phyloP scores from a whole-genome alignment of 2,888 invertebrate species.

The Synergus japonicus region DNA sequence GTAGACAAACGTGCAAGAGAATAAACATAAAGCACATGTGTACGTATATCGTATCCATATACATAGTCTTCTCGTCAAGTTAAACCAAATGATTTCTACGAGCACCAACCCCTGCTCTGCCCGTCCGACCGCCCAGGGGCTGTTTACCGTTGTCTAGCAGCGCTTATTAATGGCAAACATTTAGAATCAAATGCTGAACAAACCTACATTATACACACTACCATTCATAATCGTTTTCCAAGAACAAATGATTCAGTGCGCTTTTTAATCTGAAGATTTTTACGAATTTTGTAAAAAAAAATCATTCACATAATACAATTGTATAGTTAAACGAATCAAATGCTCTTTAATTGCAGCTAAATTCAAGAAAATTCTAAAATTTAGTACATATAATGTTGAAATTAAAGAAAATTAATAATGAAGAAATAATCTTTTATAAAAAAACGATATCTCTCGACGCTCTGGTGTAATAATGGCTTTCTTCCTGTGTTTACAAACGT shows the following conservation, averaged over 20 bases:
- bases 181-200: background rate
- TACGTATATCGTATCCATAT: background rate
- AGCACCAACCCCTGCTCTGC: background rate
- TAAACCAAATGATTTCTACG: slow-evolving; percentile 16
- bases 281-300: too few relatives aligned
- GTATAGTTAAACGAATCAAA: too few relatives aligned
- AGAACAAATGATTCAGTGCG: background rate
- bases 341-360: too few relatives aligned
- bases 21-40: background rate
- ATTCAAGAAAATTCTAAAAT: too few relatives aligned
- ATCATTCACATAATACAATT: too few relatives aligned
- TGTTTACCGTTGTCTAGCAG: slow-evolving; percentile 26
- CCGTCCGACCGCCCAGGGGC: slow-evolving; percentile 17
- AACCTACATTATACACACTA: background rate
- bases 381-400: too few relatives aligned
- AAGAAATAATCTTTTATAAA: too few relatives aligned
- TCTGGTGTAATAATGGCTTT: background rate
- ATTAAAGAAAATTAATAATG: too few relatives aligned
- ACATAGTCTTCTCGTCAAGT: slow-evolving; percentile 1
- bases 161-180: slow-evolving; percentile 33
- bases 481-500: slow-evolving; percentile 62
- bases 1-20: background rate
- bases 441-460: background rate
- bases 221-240: background rate
- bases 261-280: background rate